These are phyloP conservation scores for Leptocoma aspasia DNA, from an alignment of 2,113 vertebrate species.

Conservation along the genomic window DNA sequence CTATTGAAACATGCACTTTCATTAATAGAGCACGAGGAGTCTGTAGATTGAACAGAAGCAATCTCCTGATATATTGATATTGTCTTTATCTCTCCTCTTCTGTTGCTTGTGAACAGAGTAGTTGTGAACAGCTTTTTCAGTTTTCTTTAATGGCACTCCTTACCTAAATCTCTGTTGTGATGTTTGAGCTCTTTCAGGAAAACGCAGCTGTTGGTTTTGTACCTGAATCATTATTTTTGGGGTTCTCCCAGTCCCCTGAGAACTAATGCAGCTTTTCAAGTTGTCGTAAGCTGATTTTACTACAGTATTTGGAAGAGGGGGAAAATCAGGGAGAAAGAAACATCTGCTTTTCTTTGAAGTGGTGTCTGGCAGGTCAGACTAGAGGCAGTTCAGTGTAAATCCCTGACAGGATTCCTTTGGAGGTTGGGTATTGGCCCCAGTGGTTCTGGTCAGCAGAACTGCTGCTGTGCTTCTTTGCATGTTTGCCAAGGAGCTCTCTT, in stretches of 20 bases:
- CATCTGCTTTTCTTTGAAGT: neutral
- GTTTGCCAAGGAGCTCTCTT: neutral
- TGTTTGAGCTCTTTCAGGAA: neutral
- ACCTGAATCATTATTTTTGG: neutral
- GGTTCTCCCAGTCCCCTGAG: neutral
- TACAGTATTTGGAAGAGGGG: neutral
- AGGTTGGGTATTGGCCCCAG: accelerated
- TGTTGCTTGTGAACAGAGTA: neutral
- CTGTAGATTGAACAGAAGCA: neutral
- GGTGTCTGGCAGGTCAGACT: neutral
- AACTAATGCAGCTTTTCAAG: neutral
- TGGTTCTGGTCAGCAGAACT: neutral
- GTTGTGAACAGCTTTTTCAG: neutral
- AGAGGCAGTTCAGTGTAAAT: neutral
- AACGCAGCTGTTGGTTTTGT: neutral
- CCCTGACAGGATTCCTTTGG: neutral
- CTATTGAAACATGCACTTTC: neutral
- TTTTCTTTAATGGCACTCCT: neutral
- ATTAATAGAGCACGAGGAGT: neutral
- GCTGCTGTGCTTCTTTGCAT: neutral
- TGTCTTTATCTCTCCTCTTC: neutral
- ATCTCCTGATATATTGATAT: neutral
- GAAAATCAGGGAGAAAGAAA: neutral
- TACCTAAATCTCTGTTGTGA: neutral
- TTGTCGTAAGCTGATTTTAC: neutral